Percentiles rank a stretch among this genome's conserved stretches.
Evolutionary conservation across 92 coral and sea anemone genomes (phyloP).

Genomic region (Pocillopora grandis): DNA sequence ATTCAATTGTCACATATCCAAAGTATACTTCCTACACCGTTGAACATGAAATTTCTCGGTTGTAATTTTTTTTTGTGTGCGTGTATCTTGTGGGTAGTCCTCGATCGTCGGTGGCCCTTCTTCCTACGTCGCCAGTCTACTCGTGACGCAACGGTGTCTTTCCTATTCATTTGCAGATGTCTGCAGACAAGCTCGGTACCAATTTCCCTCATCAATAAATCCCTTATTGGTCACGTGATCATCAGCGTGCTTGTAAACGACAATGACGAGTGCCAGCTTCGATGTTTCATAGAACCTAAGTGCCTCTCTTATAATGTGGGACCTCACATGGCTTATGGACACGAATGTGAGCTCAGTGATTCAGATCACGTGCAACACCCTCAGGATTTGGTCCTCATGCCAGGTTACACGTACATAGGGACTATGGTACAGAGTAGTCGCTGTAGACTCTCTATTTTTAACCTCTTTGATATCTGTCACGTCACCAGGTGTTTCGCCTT

Average conservation of each 20-base stretch:
- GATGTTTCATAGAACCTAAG: constrained; percentile 1
- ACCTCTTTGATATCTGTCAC: too few species aligned
- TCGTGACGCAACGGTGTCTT: too few species aligned
- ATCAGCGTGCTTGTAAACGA: neutral
- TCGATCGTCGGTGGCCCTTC: too few species aligned
- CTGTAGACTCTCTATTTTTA: too few species aligned
- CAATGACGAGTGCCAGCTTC: constrained; percentile 10
- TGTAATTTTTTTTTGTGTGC: too few species aligned
- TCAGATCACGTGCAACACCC: constrained; percentile 45
- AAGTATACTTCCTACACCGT: too few species aligned
- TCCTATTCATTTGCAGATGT: too few species aligned
- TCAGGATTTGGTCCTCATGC: constrained; percentile 6
- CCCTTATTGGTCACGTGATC: constrained; percentile 30
- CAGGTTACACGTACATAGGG: constrained; percentile 31
- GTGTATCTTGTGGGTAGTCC: too few species aligned
- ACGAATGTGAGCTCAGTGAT: constrained; percentile 34
- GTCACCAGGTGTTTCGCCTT: too few species aligned
- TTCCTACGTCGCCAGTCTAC: too few species aligned
- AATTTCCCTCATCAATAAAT: constrained; percentile 5
- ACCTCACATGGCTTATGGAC: constrained; percentile 4
- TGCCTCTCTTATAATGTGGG: constrained; percentile 48
- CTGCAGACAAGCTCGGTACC: neutral
- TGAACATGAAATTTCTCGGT: too few species aligned
- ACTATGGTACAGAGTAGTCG: neutral
- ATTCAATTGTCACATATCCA: too few species aligned